Conservation (phyloP, 2,888 invertebrate species). For the Aquatica leii region DNA sequence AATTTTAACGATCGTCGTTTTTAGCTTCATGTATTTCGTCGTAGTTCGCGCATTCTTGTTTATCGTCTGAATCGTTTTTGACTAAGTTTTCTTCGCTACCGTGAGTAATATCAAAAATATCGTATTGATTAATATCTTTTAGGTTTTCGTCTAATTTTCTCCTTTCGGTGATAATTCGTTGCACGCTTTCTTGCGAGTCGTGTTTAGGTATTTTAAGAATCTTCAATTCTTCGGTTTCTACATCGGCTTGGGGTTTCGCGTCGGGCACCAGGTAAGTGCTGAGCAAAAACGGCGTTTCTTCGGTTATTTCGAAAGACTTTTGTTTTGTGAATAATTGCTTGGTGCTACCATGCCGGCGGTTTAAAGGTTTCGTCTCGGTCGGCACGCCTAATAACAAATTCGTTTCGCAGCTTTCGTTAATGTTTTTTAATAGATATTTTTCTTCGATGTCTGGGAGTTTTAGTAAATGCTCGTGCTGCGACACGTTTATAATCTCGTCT, state of each 20-base stretch:
- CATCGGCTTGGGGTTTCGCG: constrained; percentile 27
- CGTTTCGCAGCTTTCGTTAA: constrained; percentile 49
- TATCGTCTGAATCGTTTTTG: constrained; percentile 29
- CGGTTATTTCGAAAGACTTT: constrained; percentile 64
- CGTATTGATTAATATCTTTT: constrained; percentile 54
- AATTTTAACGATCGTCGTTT: constrained; percentile 28
- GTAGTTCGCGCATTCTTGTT: constrained; percentile 18
- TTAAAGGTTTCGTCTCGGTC: constrained; percentile 52
- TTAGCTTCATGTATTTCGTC: constrained; percentile 21
- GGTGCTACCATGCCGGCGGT: constrained; percentile 62
- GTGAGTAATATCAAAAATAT: constrained; percentile 56
- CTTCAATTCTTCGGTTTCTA: constrained; percentile 39
- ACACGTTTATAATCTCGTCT: constrained; percentile 52
- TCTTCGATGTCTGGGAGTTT: constrained; percentile 49
- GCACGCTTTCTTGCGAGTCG: constrained; percentile 64
- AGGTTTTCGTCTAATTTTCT: constrained; percentile 65
- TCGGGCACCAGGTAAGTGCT: constrained; percentile 16
- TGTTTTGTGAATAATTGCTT: constrained; percentile 67
- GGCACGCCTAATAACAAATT: constrained; percentile 51
- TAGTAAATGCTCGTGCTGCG: constrained; percentile 43
- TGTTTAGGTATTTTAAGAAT: constrained; percentile 52
- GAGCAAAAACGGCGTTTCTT: constrained; percentile 63
- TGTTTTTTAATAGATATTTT: constrained; percentile 47
- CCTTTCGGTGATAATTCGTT: constrained; percentile 69
- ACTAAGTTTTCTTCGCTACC: constrained; percentile 50